Base-by-base conservation (phyloP, 1,140 invertebrate species). In the Drosophila sechellia region DNA sequence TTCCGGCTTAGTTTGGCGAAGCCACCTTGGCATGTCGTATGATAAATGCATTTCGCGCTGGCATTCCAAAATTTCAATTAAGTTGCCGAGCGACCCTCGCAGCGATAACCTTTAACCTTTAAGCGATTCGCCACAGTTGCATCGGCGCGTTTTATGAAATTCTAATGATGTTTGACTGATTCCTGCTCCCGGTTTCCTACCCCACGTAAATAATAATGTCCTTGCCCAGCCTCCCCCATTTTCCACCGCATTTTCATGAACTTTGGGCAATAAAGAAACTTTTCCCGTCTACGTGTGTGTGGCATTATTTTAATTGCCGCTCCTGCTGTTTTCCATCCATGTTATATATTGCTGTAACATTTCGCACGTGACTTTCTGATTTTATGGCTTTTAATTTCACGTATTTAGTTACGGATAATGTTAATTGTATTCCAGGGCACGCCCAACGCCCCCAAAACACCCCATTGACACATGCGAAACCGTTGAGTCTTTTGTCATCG, bases 381-480 rank as follows among this genome's bases (percentile, higher is more conserved):
- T 89, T 89, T 84, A 89, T 89, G 73, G 84, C 84, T 80, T 89
- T 89, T 89, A 90, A 89, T 89, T 90, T 90, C 76, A 80, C 74
- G 79, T 83, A 86, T 90, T 90, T 90, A 90, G 87, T 76, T 80
- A 83, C 87, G 87, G 79, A 71, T 90, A 80, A 83, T 79, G 77
- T 87, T 90, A 83, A 87, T 87, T 90, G 72, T 90, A 79, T 87
- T 87, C 75, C 59, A 42, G 22, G 52, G 15, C 45, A 37, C 35
- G 59, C 25, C 22, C 31, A 15, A 8, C 17, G 11, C 42, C 35
- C 22, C 42, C 40, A 11, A 3, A 17, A 42, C 17, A n/a, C 17
- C 45, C 15, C 43, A 43, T 49, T 39, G 69, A 73, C 70, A 64
- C 64, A 60, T 68, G 64, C 22, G 37, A 46, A 42, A 20, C 34